Evolutionary conservation across 1,140 invertebrate genomes (phyloP).

Genomic region (Pseudomyrmex pallidus): DNA sequence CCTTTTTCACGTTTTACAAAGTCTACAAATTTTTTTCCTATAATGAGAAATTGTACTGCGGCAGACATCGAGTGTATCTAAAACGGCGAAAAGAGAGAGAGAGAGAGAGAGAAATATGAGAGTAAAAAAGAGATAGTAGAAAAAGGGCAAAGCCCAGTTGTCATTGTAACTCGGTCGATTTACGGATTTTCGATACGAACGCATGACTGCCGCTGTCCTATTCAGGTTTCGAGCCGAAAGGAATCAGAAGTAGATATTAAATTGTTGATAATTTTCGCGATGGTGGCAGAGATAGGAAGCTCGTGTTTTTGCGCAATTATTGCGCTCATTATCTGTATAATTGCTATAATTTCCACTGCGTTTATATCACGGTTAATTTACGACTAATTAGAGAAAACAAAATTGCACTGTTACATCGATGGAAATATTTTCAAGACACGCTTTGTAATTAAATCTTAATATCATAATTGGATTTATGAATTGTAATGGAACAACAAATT

Average conservation of each 20-base stretch:
- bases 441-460: conserved; percentile 52
- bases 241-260: conserved; percentile 15
- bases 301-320: conserved; percentile 1
- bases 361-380: conserved; percentile 25
- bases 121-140: conserved; percentile 1
- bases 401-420: conserved; percentile 1
- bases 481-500: conserved; percentile 19
- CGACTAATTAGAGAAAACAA: conserved; percentile 33
- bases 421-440: conserved; percentile 46
- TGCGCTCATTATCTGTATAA: conserved; percentile 9
- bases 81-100: background rate
- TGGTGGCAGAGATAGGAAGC: background rate
- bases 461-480: conserved; percentile 44
- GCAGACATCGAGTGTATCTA: conserved; percentile 22
- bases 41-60: conserved; percentile 18
- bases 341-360: conserved; percentile 8
- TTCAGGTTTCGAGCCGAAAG: background rate
- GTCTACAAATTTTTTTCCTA: conserved; percentile 12
- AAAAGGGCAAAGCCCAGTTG: background rate
- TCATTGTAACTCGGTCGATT: conserved; percentile 4
- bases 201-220: background rate
- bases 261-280: background rate
- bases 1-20: conserved; percentile 16
- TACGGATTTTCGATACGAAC: conserved; percentile 11
- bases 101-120: background rate